phyloP scores from a whole-genome alignment of 2,888 invertebrate species.

The Boloria selene region DNA sequence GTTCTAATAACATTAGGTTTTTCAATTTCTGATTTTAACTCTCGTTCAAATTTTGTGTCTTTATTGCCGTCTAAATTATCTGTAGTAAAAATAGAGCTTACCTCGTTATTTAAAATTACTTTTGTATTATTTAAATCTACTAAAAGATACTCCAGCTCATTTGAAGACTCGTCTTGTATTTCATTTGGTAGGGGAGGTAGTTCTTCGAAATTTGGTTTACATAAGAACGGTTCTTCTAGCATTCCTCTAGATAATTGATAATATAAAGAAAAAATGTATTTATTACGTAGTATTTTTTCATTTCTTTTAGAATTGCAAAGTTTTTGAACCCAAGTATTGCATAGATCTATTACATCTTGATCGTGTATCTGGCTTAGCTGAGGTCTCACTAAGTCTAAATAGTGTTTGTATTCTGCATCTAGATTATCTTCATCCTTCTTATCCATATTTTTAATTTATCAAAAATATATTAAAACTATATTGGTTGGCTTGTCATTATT shows the following conservation, averaged over 20 bases:
- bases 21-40: constrained; percentile 16
- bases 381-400: constrained; percentile 65
- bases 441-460: constrained; percentile 51
- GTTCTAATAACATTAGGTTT: constrained; percentile 26
- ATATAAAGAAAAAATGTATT: constrained; percentile 65
- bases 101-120: constrained; percentile 49
- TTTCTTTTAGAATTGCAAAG: constrained; percentile 55
- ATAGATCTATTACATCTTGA: constrained; percentile 57
- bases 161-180: constrained; percentile 54
- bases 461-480: constrained; percentile 6
- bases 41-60: constrained; percentile 2
- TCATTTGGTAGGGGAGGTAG: constrained; percentile 53
- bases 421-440: constrained; percentile 52
- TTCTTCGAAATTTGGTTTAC: constrained; percentile 51
- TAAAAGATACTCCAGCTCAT: constrained; percentile 58
- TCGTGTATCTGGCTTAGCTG: constrained; percentile 61
- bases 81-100: constrained; percentile 46
- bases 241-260: constrained; percentile 67
- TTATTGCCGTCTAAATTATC: constrained; percentile 45
- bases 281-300: constrained; percentile 65
- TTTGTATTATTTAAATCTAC: constrained; percentile 54
- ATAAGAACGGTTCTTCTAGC: constrained; percentile 62
- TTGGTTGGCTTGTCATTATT: constrained; percentile 4
- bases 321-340: constrained; percentile 70
- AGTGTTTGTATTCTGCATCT: constrained; percentile 67